These are phyloP conservation scores for Eupsilia transversa DNA, from an alignment of 2,888 invertebrate genomes.

Conservation along the genomic window DNA sequence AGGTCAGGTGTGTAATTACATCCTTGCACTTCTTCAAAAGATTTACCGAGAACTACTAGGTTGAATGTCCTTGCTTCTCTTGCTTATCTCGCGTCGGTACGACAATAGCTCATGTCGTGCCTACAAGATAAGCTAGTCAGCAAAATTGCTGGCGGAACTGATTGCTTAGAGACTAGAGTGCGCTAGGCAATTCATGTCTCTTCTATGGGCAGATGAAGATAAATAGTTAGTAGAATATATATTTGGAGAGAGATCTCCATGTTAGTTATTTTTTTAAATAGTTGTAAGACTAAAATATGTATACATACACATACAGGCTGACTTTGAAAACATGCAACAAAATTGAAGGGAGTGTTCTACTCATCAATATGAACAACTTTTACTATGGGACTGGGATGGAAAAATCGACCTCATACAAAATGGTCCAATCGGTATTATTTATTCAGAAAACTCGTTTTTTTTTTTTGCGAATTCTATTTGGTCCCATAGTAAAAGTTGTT, in stretches of 20 bases:
- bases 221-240: not conserved
- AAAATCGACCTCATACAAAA: no score
- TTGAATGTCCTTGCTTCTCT: conserved; percentile 28
- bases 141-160: conserved; percentile 17
- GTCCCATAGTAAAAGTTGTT: no score
- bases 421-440: no score
- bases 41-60: conserved; percentile 7
- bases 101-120: conserved; percentile 41
- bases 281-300: not conserved
- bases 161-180: conserved; percentile 14
- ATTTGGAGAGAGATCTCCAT: not conserved
- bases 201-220: not conserved
- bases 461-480: no score
- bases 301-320: no score
- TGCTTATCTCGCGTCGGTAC: conserved; percentile 34
- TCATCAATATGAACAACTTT: no score
- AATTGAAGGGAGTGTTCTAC: no score
- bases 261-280: no score
- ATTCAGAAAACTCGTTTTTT: no score
- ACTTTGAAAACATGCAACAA: no score
- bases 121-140: conserved; percentile 26
- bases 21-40: not conserved
- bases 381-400: no score
- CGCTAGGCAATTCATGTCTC: not conserved
- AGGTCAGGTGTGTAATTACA: not conserved